These are phyloP conservation scores for Torymus texanus DNA, from an alignment of 2,888 invertebrate genomes.

Conservation along the genomic window DNA sequence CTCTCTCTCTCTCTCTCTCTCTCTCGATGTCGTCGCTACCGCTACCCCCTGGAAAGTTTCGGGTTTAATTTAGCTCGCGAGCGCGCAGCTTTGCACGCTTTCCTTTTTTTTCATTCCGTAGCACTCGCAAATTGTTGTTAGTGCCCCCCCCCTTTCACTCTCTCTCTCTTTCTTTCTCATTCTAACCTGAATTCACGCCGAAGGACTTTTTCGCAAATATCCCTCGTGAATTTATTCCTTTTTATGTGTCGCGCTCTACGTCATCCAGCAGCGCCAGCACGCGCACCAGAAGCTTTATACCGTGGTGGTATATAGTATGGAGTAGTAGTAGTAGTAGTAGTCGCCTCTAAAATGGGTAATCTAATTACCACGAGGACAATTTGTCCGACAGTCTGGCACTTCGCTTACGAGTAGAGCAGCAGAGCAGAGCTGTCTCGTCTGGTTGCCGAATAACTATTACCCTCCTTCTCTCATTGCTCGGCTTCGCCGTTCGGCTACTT, in stretches of 20 bases:
- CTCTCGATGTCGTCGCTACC: neutral
- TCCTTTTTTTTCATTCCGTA: neutral
- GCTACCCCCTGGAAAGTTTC: constrained; percentile 6
- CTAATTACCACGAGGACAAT: constrained; percentile 43
- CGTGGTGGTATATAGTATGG: no score
- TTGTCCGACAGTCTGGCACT: constrained; percentile 51
- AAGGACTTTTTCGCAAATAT: no score
- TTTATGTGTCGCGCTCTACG: no score
- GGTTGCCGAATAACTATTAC: constrained; percentile 57
- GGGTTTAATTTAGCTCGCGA: constrained; percentile 30
- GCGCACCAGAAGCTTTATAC: no score
- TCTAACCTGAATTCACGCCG: no score
- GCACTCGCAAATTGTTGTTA: neutral
- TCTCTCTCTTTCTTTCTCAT: no score
- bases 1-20: neutral
- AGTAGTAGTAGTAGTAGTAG: neutral
- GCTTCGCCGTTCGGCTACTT: constrained; percentile 62
- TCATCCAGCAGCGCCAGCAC: no score
- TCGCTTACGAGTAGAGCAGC: constrained; percentile 58
- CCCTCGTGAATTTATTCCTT: no score
- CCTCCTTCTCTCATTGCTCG: constrained; percentile 24
- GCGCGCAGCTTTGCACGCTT: neutral
- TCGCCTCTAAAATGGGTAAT: constrained; percentile 31
- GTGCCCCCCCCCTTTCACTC: no score
- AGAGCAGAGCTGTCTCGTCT: constrained; percentile 48